A percentile compares a stretch with the other conserved stretches of the same genome.
These are phyloP conservation scores for Synanthedon myopaeformis DNA, from an alignment of 2,888 invertebrate species.

Conservation along the genomic window DNA sequence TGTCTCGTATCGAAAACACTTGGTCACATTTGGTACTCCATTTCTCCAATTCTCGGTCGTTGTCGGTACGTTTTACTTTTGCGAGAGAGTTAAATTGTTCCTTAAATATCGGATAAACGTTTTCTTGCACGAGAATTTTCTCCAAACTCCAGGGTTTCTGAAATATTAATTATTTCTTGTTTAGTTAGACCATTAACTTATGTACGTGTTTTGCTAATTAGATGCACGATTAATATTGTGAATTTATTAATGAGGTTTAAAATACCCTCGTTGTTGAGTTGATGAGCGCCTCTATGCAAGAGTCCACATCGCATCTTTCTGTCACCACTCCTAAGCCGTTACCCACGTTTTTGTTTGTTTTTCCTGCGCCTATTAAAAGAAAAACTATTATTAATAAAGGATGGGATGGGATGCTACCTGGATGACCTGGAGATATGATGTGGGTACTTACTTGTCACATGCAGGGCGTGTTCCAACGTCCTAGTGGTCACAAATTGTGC, in stretches of 20 bases:
- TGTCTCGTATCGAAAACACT: background rate
- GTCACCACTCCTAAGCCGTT: slow-evolving; percentile 14
- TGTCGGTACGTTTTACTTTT: background rate
- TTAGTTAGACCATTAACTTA: no score
- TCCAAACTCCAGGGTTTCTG: slow-evolving; percentile 32
- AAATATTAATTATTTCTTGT: slow-evolving; percentile 6
- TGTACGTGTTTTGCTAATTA: no score
- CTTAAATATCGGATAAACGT: slow-evolving; percentile 24
- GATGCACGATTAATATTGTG: no score
- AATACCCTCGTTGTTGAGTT: slow-evolving; percentile 16
- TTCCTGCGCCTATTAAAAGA: no score
- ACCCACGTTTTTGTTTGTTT: background rate
- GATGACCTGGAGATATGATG: no score
- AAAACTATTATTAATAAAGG: no score
- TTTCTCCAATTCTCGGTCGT: background rate
- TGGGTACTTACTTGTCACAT: no score
- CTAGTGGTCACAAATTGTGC: no score
- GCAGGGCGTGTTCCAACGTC: no score
- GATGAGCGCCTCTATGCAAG: slow-evolving; percentile 26
- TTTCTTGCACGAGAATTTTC: slow-evolving; percentile 36
- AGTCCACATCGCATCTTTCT: slow-evolving; percentile 27
- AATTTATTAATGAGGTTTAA: no score
- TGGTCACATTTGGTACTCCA: background rate
- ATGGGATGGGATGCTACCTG: no score
- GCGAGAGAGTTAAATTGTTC: background rate